Evolutionary conservation across 1,140 invertebrate genomes (phyloP).

Genomic region (Agrilus planipennis): DNA sequence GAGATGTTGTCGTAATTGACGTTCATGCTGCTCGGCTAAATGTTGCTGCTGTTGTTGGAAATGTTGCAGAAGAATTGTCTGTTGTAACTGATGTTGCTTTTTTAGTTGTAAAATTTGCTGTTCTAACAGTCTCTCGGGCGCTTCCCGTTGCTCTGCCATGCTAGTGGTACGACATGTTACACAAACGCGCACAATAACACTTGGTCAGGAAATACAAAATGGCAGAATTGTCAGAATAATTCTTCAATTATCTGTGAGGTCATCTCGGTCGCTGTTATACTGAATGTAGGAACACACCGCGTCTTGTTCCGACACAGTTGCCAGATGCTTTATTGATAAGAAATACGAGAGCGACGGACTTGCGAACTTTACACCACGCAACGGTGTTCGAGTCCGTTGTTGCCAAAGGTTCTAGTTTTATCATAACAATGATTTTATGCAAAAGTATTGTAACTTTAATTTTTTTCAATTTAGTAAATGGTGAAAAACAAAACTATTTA

Average conservation of each 20-base stretch:
- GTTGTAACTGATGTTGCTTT: slow-evolving; percentile 61
- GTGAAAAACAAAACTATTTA: too few relatives aligned
- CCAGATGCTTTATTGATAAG: slow-evolving; percentile 8
- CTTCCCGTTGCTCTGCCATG: slow-evolving; percentile 31
- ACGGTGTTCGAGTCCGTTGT: too few relatives aligned
- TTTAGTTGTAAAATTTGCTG: slow-evolving; percentile 44
- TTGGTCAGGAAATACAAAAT: slow-evolving; percentile 14
- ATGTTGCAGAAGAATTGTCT: slow-evolving; percentile 54
- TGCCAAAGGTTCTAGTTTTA: too few relatives aligned
- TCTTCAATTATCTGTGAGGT: slow-evolving; percentile 30
- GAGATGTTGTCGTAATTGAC: slow-evolving; percentile 55
- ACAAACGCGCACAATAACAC: slow-evolving; percentile 8
- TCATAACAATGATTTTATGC: too few relatives aligned
- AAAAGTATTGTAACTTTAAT: too few relatives aligned
- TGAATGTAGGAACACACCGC: slow-evolving; percentile 23
- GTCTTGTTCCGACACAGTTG: slow-evolving; percentile 16
- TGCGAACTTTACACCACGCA: too few relatives aligned
- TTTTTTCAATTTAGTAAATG: too few relatives aligned
- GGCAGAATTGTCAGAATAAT: slow-evolving; percentile 26
- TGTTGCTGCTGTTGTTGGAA: slow-evolving; percentile 59
- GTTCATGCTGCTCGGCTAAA: slow-evolving; percentile 58
- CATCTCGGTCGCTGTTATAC: slow-evolving; percentile 30
- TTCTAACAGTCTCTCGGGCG: slow-evolving; percentile 32
- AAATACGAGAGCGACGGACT: too few relatives aligned
- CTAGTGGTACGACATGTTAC: slow-evolving; percentile 4